phyloP scores from a whole-genome alignment of 2,888 invertebrate species.

The Chalcosyrphus nemorum region DNA sequence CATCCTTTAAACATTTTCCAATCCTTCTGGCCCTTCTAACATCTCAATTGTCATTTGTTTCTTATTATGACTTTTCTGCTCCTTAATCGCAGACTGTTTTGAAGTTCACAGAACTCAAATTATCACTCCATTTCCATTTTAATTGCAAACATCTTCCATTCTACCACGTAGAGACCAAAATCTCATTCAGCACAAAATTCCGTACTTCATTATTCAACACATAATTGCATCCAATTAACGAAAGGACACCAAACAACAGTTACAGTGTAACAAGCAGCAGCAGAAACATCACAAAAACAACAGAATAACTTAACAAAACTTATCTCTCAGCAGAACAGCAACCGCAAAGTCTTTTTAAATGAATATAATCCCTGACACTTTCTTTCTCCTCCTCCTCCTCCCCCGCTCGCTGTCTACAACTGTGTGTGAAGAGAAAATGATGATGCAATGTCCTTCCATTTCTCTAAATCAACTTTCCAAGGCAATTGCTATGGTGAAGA shows the following conservation, averaged over 20 bases:
- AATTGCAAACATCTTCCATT: neutral
- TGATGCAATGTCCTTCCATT: neutral
- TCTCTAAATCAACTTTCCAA: neutral
- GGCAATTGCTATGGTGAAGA: too few species aligned
- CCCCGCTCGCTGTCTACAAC: too few species aligned
- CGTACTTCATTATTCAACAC: neutral
- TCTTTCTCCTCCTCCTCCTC: too few species aligned
- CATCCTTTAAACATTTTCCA: too few species aligned
- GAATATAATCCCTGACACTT: conserved; percentile 18
- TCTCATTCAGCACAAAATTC: neutral
- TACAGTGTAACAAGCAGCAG: too few species aligned
- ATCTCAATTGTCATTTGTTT: too few species aligned
- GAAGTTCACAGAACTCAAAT: neutral
- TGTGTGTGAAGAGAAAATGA: neutral
- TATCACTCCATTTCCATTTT: conserved; percentile 17
- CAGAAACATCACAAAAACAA: neutral
- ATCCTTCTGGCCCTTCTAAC: too few species aligned
- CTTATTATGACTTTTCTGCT: too few species aligned
- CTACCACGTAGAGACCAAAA: neutral
- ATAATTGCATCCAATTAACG: conserved; percentile 25
- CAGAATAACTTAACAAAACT: neutral
- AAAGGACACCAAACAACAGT: neutral
- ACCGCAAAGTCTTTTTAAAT: conserved; percentile 10
- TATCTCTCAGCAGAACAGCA: neutral
- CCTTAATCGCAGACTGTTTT: too few species aligned